These are phyloP conservation scores for Junco hyemalis DNA, from an alignment of 2,113 vertebrate genomes.

Conservation along the genomic window DNA sequence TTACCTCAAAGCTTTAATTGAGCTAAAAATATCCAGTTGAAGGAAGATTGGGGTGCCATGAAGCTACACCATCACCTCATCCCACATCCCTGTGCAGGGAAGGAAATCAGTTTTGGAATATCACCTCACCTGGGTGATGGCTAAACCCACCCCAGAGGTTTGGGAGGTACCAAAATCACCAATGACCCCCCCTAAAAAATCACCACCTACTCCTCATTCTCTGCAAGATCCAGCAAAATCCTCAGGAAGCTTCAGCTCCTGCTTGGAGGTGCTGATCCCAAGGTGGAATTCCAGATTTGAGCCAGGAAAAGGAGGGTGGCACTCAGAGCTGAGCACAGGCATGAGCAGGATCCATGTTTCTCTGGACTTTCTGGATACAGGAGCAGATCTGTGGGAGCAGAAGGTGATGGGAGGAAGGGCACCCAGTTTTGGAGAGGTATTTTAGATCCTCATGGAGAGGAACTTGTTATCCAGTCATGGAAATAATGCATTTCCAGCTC, in stretches of 20 bases:
- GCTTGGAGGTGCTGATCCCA: accelerated
- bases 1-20: not conserved
- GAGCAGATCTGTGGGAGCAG: not conserved
- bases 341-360: accelerated
- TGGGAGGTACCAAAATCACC: not conserved
- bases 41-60: not conserved
- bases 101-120: not conserved
- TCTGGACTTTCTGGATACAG: accelerated
- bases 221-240: not conserved
- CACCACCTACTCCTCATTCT: accelerated
- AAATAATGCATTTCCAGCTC: not conserved
- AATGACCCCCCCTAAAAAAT: not conserved
- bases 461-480: accelerated
- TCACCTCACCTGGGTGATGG: not conserved
- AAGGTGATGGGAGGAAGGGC: not conserved
- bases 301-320: not conserved
- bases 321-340: not conserved
- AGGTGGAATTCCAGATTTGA: not conserved
- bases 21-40: not conserved
- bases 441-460: not conserved
- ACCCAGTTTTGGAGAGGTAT: not conserved
- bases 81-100: not conserved
- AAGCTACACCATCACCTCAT: not conserved
- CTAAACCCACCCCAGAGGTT: not conserved
- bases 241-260: not conserved